Base-by-base conservation (phyloP, 2,797 vertebrate genomes). In the Amblyraja radiata region DNA sequence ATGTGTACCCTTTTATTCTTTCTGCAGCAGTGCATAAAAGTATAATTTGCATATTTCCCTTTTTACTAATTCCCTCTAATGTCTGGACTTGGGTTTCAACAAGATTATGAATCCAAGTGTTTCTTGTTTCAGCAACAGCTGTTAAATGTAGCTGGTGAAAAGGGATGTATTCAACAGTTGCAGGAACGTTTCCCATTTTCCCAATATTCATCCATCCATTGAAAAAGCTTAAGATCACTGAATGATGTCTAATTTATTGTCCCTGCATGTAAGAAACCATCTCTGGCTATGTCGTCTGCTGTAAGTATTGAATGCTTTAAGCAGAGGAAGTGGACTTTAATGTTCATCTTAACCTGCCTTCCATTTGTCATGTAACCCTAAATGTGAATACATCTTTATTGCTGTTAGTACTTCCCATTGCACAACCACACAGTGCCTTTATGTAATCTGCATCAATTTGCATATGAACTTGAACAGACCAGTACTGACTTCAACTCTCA, bases 341-440 rank as follows among this genome's bases (percentile, higher is more conserved):
- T 36, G 14, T 88, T 6, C 63, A 68, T 36, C 61, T 36, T 88
- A 68, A 68, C 39, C 63, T 63, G n/a, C n/a, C 63, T 36, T 32
- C 63, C 32, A 36, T 68, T 18, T 18, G 5, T 88, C 61, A 88
- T 8, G 28, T 4, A 36, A 63, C 14, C 61, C 14, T 36, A 68
- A 88, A 7, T 32, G 83, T 68, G n/a, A 36, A 36, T 68, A 68
- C 36, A 36, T 68, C 84, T 36, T 32, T 88, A 36, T 28, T 68
- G 84, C 63, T 68, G 16, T 88, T 88, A 88, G n/a, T 32, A 32
- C 18, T 18, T 65, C n/a, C 25, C 63, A n/a, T 88, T 88, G 84
- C 84, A 65, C 61, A 88, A 88, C 84, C 58, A 36, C 9, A 7
- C 18, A 16, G 61, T 88, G 84, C 84, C n/a, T 88, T 88, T 88